Conservation (phyloP, 2,797 vertebrate genomes). For the Epinephelus malabaricus region DNA sequence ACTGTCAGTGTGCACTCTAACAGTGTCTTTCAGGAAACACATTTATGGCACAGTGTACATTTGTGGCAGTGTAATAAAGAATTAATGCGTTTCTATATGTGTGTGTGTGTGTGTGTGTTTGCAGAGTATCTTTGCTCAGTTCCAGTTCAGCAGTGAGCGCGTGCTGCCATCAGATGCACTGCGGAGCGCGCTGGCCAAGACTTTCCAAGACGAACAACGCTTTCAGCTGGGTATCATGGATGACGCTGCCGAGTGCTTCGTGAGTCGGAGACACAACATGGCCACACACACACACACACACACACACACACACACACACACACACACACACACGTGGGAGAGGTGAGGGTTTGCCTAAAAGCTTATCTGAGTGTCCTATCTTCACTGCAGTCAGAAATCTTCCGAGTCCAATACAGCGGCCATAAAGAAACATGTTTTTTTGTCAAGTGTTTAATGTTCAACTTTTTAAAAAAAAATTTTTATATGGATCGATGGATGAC, state of each 20-base stretch:
- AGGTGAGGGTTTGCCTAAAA: slow-evolving; percentile 18
- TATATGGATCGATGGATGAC: too few species aligned
- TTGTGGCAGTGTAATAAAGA: slow-evolving; percentile 30
- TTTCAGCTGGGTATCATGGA: slow-evolving; percentile 99
- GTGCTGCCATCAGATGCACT: slow-evolving; percentile 96
- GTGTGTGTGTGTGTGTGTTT: slow-evolving; percentile 38
- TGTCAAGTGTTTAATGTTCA: not conserved
- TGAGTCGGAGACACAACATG: slow-evolving; percentile 81
- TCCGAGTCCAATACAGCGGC: slow-evolving; percentile 12
- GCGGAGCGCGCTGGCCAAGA: slow-evolving; percentile 96
- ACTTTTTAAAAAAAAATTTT: not conserved
- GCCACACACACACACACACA: not conserved
- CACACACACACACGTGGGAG: slow-evolving; percentile 16
- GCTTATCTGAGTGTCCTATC: slow-evolving; percentile 9
- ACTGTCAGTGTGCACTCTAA: not conserved
- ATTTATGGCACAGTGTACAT: slow-evolving; percentile 16
- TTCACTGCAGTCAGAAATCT: slow-evolving; percentile 39
- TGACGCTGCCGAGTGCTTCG: slow-evolving; percentile 98
- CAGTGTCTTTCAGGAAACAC: slow-evolving; percentile 20
- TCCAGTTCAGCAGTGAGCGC: slow-evolving; percentile 97
- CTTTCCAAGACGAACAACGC: slow-evolving; percentile 97
- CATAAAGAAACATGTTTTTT: slow-evolving; percentile 21
- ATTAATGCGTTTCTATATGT: slow-evolving; percentile 45
- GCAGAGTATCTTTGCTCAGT: slow-evolving; percentile 98
- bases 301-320: slow-evolving; percentile 13